These are phyloP conservation scores for Drosophila nigrodunni DNA, from an alignment of 1,140 invertebrate species.

Conservation along the genomic window DNA sequence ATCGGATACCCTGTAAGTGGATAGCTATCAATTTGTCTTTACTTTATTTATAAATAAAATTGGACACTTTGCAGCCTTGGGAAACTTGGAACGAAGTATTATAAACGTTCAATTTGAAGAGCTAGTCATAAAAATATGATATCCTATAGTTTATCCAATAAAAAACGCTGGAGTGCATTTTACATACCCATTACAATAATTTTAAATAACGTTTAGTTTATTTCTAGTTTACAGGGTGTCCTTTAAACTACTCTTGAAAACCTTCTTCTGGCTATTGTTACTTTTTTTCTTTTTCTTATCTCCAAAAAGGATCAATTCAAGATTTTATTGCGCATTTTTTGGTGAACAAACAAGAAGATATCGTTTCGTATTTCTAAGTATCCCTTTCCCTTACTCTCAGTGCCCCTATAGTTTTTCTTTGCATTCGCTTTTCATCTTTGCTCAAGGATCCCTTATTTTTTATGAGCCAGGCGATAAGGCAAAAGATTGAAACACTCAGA, in stretches of 20 bases:
- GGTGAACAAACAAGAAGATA: constrained; percentile 32
- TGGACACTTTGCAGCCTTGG: no score
- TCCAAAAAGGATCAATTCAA: constrained; percentile 23
- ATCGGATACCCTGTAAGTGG: no score
- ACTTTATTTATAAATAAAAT: no score
- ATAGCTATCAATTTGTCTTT: no score
- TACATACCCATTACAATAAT: no score
- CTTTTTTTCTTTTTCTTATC: constrained; percentile 23
- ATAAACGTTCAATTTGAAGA: no score
- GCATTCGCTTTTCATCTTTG: background rate
- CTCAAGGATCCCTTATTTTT: constrained; percentile 41
- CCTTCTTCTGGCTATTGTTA: constrained; percentile 6
- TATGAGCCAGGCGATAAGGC: constrained; percentile 36
- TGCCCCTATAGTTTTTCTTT: background rate
- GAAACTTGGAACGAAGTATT: no score
- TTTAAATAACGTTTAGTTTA: no score
- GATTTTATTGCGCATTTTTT: constrained; percentile 54
- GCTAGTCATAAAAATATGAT: no score
- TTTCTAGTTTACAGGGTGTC: background rate
- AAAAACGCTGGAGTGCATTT: no score
- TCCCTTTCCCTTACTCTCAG: background rate
- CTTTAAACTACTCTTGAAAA: background rate
- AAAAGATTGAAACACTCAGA: constrained; percentile 35
- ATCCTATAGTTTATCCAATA: no score
- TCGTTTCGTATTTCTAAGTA: constrained; percentile 39